Evolutionary conservation across 2,113 vertebrate genomes (phyloP), one percentile per base, ranked within the genome.

Genomic region (Bambusicola thoracicus): DNA sequence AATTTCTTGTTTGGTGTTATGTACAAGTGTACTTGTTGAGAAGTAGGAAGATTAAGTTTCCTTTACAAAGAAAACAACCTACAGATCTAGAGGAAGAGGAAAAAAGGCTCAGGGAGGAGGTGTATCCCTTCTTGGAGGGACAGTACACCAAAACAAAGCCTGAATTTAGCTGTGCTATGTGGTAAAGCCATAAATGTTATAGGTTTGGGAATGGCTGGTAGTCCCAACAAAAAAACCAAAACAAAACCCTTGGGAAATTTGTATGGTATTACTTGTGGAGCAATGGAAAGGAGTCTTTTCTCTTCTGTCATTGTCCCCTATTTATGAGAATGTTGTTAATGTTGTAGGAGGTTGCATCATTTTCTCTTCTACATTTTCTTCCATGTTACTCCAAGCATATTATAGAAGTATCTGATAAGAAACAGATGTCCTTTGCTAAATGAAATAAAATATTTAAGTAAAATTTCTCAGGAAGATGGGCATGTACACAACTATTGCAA

Each of bases 81-180:
- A 16, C 3, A 2, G 13, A 38, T 78, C 40, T 79, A 11, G 38
- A 67, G 15, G 15, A 81, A 79, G 51, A 21, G 36, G 15, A 41
- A 41, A 73, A 69, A 69, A 68, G 30, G 2, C 18, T 72, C 40
- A 11, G 30, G 20, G 27, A 19, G 15, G 30, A 67, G 11, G 6
- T 58, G 6, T 18, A 38, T 40, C 6, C 19, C 7, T 66, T 12
- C 9, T 2, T 85, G 56, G 22, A 51, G 13, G 61, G 11, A 21
- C 43, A 22, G 10, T 41, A 62, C 4, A 62, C 21, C 2, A 27
- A 56, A 27, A 67, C 4, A 27, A 19, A 48, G 12, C 27, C 61
- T 62, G 44, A 38, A 75, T 81, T 69, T 48, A 85, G 56, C 44
- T 66, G 1, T 41, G n/a, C 0, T 0, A 3, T 2, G 1, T 69